These are phyloP conservation scores for Polymixis flavicincta DNA, from an alignment of 2,888 invertebrate genomes.

Conservation along the genomic window DNA sequence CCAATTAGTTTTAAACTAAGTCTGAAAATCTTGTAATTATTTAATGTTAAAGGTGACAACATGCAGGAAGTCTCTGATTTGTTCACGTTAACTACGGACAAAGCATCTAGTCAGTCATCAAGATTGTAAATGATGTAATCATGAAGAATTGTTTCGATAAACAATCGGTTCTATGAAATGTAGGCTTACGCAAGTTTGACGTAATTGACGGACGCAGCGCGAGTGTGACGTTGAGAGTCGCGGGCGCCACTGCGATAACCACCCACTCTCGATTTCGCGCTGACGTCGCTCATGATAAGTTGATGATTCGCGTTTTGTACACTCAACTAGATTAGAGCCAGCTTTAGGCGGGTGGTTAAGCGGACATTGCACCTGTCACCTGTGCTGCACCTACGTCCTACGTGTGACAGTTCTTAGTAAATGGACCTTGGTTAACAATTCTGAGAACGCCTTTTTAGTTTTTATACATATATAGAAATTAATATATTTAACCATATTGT, in stretches of 20 bases:
- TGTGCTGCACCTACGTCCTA: background rate
- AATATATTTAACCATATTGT: slow-evolving; percentile 5
- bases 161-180: slow-evolving; percentile 70
- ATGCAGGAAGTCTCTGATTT: slow-evolving; percentile 50
- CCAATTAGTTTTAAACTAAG: slow-evolving; percentile 42
- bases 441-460: background rate
- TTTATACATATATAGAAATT: background rate
- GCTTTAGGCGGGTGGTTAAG: slow-evolving; percentile 22
- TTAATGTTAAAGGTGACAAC: slow-evolving; percentile 39
- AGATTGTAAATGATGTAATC: slow-evolving; percentile 60
- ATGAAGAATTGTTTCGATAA: slow-evolving; percentile 67
- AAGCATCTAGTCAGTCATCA: slow-evolving; percentile 36
- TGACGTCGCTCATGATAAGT: slow-evolving; percentile 81
- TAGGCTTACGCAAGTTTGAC: slow-evolving; percentile 76
- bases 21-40: slow-evolving; percentile 37
- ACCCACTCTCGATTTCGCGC: slow-evolving; percentile 82
- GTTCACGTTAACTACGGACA: slow-evolving; percentile 30
- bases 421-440: slow-evolving; percentile 28
- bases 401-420: slow-evolving; percentile 29
- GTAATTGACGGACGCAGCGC: slow-evolving; percentile 72
- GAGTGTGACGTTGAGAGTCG: slow-evolving; percentile 71
- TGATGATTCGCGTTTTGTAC: slow-evolving; percentile 71
- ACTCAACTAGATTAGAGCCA: slow-evolving; percentile 65
- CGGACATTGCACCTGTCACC: slow-evolving; percentile 34
- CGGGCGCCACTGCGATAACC: slow-evolving; percentile 76